A percentile compares a stretch with the other conserved stretches of the same genome.
Conservation (phyloP, 2,113 vertebrate species). For the Steatornis caripensis region DNA sequence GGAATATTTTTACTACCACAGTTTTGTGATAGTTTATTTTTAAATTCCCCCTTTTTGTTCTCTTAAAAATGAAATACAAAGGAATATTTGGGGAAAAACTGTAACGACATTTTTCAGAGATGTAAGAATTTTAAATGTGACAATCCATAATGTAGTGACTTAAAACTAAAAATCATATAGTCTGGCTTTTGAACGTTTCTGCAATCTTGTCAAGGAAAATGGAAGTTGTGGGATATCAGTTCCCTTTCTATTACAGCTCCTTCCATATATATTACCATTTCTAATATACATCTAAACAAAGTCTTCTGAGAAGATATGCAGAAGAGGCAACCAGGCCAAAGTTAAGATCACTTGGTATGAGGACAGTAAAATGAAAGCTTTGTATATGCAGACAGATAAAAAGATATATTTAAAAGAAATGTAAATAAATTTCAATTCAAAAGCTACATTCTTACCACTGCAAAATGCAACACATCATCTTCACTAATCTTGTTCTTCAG, state of each 20-base stretch:
- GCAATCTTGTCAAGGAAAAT: background rate
- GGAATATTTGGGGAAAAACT: background rate
- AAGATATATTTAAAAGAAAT: background rate
- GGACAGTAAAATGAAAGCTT: background rate
- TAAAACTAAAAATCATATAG: background rate
- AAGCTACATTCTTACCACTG: conserved; percentile 60
- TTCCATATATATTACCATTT: background rate
- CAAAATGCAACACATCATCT: conserved; percentile 73
- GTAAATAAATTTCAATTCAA: background rate
- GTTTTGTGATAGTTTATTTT: background rate
- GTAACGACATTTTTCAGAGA: background rate
- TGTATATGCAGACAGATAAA: background rate
- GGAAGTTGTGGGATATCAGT: background rate
- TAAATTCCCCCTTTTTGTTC: background rate
- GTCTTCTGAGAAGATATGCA: background rate
- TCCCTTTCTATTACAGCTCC: background rate
- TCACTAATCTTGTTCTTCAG: conserved; percentile 67
- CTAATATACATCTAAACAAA: background rate
- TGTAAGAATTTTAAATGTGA: background rate
- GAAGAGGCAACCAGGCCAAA: background rate
- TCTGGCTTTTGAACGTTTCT: background rate
- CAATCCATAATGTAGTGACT: background rate
- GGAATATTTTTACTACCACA: background rate
- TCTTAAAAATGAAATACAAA: background rate
- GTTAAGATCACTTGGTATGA: background rate